These are phyloP conservation scores for Thereva unica DNA, from an alignment of 2,888 invertebrate genomes.

Conservation along the genomic window DNA sequence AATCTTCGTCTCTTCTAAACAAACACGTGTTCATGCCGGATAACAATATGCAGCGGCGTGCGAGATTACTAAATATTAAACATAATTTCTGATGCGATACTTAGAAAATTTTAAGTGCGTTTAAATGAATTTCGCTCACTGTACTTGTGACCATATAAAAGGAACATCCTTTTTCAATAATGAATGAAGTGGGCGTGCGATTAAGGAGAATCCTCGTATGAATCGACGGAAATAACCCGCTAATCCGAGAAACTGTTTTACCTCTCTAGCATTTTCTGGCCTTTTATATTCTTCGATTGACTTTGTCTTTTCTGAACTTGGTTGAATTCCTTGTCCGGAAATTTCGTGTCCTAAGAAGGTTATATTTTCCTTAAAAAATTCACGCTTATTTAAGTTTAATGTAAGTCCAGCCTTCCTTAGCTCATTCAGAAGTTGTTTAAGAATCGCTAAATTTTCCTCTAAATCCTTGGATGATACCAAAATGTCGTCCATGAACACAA, in stretches of 20 bases:
- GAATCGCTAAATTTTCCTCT: conserved; percentile 1
- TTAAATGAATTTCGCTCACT: too few relatives aligned
- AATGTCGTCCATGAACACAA: conserved; percentile 19
- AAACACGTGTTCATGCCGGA: too few relatives aligned
- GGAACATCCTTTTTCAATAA: background rate
- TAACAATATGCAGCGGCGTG: too few relatives aligned
- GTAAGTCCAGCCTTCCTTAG: background rate
- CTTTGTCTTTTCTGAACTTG: background rate
- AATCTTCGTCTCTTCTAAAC: too few relatives aligned
- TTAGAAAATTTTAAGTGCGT: too few relatives aligned
- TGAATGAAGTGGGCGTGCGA: conserved; percentile 1
- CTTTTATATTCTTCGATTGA: conserved; percentile 7
- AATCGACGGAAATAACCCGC: conserved; percentile 16
- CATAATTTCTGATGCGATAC: too few relatives aligned
- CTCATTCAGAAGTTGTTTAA: background rate
- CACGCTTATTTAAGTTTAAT: conserved; percentile 6
- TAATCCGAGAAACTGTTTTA: conserved; percentile 9
- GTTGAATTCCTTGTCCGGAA: conserved; percentile 10
- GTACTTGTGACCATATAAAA: background rate
- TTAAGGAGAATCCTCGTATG: background rate
- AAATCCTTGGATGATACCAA: background rate
- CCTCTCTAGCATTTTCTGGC: conserved; percentile 9
- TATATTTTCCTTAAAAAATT: background rate
- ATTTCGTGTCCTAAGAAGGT: conserved; percentile 17
- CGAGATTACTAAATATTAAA: too few relatives aligned